phyloP scores from a whole-genome alignment of 2,888 invertebrate species.

The Seira musarum region DNA sequence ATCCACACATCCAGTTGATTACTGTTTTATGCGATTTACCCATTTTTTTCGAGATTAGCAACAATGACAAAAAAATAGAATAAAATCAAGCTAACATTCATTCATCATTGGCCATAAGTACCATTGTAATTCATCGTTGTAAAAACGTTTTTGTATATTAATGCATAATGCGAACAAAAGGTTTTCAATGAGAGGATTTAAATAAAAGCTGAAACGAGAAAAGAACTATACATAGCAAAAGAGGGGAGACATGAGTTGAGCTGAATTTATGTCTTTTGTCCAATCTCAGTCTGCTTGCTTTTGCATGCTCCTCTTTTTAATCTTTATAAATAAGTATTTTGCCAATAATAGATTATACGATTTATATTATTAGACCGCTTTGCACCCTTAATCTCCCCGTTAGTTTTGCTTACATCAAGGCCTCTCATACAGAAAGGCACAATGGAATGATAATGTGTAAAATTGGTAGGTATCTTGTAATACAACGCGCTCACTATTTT shows the following conservation, averaged over 20 bases:
- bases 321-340: conserved; percentile 58
- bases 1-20: conserved; percentile 30
- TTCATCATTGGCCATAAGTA: neutral
- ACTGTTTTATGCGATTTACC: conserved; percentile 45
- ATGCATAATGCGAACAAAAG: neutral
- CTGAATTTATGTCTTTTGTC: neutral
- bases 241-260: conserved; percentile 21
- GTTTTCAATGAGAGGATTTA: conserved; percentile 2
- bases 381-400: neutral
- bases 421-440: neutral
- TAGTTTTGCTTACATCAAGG: neutral
- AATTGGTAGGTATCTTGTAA: conserved; percentile 10
- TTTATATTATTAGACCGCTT: conserved; percentile 28
- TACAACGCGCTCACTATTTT: neutral
- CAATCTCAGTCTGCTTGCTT: neutral
- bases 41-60: conserved; percentile 50
- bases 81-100: neutral
- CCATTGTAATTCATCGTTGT: neutral
- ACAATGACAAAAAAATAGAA: conserved; percentile 38
- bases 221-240: too few species aligned
- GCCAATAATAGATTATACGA: conserved; percentile 57
- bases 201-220: conserved; percentile 2
- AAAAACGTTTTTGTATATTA: conserved; percentile 2
- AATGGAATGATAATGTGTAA: neutral
- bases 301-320: conserved; percentile 34